These are phyloP conservation scores for Geotrupes spiniger DNA, from an alignment of 2,888 invertebrate species.

Conservation along the genomic window DNA sequence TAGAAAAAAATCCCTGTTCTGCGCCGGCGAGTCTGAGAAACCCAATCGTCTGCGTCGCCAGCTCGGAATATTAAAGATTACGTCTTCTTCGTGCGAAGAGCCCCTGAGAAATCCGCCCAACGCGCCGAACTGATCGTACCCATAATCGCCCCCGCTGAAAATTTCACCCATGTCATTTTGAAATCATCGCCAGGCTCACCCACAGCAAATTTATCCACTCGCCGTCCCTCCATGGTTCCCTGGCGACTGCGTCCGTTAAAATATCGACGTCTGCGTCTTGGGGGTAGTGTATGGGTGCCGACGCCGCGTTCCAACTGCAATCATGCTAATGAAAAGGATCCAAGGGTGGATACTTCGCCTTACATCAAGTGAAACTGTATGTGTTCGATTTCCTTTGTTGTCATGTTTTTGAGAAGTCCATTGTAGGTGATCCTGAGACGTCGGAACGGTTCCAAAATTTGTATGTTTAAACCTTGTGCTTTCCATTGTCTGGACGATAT, in stretches of 20 bases:
- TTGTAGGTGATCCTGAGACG: constrained; percentile 66
- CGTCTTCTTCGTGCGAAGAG: constrained; percentile 47
- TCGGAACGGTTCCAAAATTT: constrained; percentile 59
- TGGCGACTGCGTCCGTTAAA: constrained; percentile 57
- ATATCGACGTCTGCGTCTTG: constrained; percentile 56
- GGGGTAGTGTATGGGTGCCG: constrained; percentile 53
- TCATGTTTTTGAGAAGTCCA: constrained; percentile 55
- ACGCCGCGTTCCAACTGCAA: constrained; percentile 58
- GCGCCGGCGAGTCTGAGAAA: constrained; percentile 30
- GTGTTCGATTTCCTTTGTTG: constrained; percentile 39
- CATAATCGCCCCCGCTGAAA: constrained; percentile 44
- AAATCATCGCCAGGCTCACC: constrained; percentile 25
- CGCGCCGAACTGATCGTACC: constrained; percentile 64
- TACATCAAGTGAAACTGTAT: constrained; percentile 62
- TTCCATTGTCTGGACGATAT: constrained; percentile 54
- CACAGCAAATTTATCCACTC: constrained; percentile 59
- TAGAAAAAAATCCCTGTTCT: constrained; percentile 36
- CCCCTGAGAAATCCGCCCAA: constrained; percentile 58
- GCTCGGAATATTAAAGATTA: constrained; percentile 52
- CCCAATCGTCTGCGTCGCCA: constrained; percentile 35
- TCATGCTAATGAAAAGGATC: neutral
- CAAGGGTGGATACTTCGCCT: constrained; percentile 34
- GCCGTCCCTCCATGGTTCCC: constrained; percentile 58
- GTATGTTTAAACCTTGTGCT: constrained; percentile 60
- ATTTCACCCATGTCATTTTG: too few species aligned